Evolutionary conservation across 2,888 invertebrate species (phyloP).

Genomic region (Xestobium rufovillosum): DNA sequence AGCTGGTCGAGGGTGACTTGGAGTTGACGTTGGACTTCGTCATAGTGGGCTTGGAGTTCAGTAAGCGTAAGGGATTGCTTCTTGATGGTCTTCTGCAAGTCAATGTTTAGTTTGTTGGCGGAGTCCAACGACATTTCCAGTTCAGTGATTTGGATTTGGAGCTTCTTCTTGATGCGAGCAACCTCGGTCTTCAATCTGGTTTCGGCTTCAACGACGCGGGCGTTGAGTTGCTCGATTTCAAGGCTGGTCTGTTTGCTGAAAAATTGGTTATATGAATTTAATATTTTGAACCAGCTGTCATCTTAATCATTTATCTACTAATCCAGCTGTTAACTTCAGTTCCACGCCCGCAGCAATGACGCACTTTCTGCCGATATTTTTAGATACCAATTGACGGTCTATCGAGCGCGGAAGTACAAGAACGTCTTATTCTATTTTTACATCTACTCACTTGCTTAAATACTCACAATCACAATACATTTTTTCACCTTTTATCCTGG

Average conservation of each 20-base stretch:
- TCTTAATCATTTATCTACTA: too few relatives aligned
- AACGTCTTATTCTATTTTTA: slow-evolving; percentile 13
- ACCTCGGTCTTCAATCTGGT: slow-evolving; percentile 94
- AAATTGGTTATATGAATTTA: too few relatives aligned
- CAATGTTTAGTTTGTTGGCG: slow-evolving; percentile 96
- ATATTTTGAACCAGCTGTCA: too few relatives aligned
- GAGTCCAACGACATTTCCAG: slow-evolving; percentile 94
- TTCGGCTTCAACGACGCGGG: slow-evolving; percentile 93
- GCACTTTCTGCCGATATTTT: background rate
- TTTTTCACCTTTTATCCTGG: slow-evolving; percentile 57
- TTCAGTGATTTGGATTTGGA: slow-evolving; percentile 95
- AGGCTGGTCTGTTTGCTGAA: slow-evolving; percentile 93
- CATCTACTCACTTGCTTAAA: slow-evolving; percentile 23
- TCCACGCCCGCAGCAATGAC: too few relatives aligned
- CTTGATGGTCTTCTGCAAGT: slow-evolving; percentile 95
- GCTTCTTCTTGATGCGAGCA: slow-evolving; percentile 96
- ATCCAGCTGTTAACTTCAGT: slow-evolving; percentile 9
- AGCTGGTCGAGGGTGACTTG: slow-evolving; percentile 92
- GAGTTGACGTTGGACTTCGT: slow-evolving; percentile 92
- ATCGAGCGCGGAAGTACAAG: too few relatives aligned
- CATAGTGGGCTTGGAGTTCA: slow-evolving; percentile 92
- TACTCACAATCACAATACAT: slow-evolving; percentile 21
- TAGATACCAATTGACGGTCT: too few relatives aligned
- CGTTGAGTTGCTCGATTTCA: slow-evolving; percentile 93
- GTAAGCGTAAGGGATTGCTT: slow-evolving; percentile 87